Evolutionary conservation across 2,797 vertebrate genomes (phyloP), one percentile per base, ranked within the genome.

Genomic region (Chelon labrosus): DNA sequence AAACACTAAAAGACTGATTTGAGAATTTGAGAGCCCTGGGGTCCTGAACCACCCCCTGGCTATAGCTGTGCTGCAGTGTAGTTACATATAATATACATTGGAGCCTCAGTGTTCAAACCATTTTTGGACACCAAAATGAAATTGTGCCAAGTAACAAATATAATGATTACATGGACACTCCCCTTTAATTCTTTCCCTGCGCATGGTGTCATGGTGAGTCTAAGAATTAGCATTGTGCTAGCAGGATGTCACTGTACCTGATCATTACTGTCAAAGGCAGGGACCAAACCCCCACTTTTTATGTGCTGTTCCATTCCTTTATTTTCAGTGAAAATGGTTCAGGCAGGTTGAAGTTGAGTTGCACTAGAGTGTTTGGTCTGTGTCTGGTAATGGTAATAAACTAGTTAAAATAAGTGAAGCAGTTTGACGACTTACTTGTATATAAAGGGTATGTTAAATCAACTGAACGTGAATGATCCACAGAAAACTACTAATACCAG

Each of bases 391-490:
- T 41, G 61, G 19, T 19, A 4, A 51, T 76, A 16, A 56, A 38
- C 2, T 42, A 49, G 35, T 35, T 39, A 1, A 35, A 35, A 39
- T 58, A 19, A 39, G n/a, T 1, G 42, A 13, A 42, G 41, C 44
- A 22, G 20, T 53, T 56, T 31, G 22, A 62, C 38, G 49, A 46
- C 41, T 12, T 49, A 38, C 35, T 27, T 51, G 25, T 39, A 47
- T 38, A 67, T 17, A 55, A 50, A 57, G n/a, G 35, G 35, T 55
- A 60, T 35, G 41, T 65, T 38, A 31, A 27, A 65, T 50, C 12
- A 39, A 65, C 19, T 62, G n/a, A 80, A 76, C 79, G 68, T 79
- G 67, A 75, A 74, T 77, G 27, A 75, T 56, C 58, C 50, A 75
- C 46, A 79, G 42, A 61, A 64, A 51, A 62, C n/a, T 58, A 70